A percentile compares a stretch with the other conserved stretches of the same genome.
phyloP scores from a whole-genome alignment of 2,797 vertebrate genomes.

The Acanthopagrus latus region DNA sequence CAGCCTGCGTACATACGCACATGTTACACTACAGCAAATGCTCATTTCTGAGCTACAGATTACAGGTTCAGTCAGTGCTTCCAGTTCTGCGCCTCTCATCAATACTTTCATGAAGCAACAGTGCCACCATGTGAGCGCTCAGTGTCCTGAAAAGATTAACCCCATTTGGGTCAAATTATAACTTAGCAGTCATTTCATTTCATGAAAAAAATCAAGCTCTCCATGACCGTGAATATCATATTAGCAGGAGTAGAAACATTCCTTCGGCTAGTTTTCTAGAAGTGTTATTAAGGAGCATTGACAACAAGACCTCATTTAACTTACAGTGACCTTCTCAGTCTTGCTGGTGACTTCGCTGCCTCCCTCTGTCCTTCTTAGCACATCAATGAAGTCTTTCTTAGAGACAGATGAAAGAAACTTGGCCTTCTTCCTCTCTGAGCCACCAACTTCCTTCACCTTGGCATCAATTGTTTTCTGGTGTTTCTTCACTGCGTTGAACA shows the following conservation, averaged over 20 bases:
- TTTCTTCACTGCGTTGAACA: slow-evolving; percentile 94
- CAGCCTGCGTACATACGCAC: slow-evolving; percentile 23
- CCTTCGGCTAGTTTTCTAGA: neutral
- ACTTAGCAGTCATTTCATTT: neutral
- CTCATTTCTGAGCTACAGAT: neutral
- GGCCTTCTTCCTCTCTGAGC: slow-evolving; percentile 90
- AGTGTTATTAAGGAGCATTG: neutral
- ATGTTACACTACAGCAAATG: neutral
- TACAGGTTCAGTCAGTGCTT: neutral
- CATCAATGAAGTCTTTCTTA: slow-evolving; percentile 95
- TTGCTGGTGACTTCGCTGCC: neutral
- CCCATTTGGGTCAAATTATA: neutral
- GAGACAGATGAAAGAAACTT: slow-evolving; percentile 92
- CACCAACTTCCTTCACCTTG: slow-evolving; percentile 89
- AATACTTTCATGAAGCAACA: slow-evolving; percentile 22
- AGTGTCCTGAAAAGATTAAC: neutral
- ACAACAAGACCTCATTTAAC: slow-evolving; percentile 17
- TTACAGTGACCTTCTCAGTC: slow-evolving; percentile 69
- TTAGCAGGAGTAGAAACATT: neutral
- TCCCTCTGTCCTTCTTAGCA: slow-evolving; percentile 85
- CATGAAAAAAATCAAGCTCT: neutral
- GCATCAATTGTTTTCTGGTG: slow-evolving; percentile 91
- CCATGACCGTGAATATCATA: neutral
- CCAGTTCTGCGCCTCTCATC: slow-evolving; percentile 3
- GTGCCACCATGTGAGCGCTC: slow-evolving; percentile 51